phyloP scores from a whole-genome alignment of 1,140 invertebrate genomes.

The Drosophila tropicalis region DNA sequence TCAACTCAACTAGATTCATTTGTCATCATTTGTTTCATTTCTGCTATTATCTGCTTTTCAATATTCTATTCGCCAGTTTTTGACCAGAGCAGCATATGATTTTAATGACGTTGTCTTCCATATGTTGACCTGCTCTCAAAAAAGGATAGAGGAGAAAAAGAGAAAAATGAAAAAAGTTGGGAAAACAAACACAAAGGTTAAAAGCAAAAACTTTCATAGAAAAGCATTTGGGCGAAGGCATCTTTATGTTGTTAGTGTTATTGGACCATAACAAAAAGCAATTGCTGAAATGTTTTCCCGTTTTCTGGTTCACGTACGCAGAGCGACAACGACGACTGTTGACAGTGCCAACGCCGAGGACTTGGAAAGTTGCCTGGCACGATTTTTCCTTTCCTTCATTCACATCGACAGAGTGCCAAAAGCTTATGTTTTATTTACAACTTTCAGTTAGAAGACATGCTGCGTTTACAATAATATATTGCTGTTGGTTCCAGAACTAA shows the following conservation, averaged over 20 bases:
- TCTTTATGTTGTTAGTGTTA: constrained; percentile 15
- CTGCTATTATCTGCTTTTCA: constrained; percentile 11
- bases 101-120: constrained; percentile 49
- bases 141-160: not conserved
- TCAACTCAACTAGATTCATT: not conserved
- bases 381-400: not conserved
- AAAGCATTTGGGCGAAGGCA: constrained; percentile 5
- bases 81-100: constrained; percentile 56
- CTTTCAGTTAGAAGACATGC: constrained; percentile 8
- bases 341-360: constrained; percentile 15
- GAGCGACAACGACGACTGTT: constrained; percentile 2
- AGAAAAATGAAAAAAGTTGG: not conserved
- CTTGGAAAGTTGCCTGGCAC: constrained; percentile 15
- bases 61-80: constrained; percentile 36
- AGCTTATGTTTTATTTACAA: constrained; percentile 25
- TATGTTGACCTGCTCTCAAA: constrained; percentile 8
- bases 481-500: not conserved
- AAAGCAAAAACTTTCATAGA: constrained; percentile 10
- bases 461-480: constrained; percentile 10
- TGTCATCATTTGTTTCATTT: not conserved
- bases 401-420: constrained; percentile 9
- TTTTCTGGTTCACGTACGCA: constrained; percentile 19
- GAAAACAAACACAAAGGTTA: constrained; percentile 18
- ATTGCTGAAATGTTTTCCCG: constrained; percentile 20
- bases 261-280: constrained; percentile 21